A percentile compares a stretch with the other conserved stretches of the same genome.
phyloP scores from a whole-genome alignment of 1,140 invertebrate genomes.

The Zaprionus camerounensis region DNA sequence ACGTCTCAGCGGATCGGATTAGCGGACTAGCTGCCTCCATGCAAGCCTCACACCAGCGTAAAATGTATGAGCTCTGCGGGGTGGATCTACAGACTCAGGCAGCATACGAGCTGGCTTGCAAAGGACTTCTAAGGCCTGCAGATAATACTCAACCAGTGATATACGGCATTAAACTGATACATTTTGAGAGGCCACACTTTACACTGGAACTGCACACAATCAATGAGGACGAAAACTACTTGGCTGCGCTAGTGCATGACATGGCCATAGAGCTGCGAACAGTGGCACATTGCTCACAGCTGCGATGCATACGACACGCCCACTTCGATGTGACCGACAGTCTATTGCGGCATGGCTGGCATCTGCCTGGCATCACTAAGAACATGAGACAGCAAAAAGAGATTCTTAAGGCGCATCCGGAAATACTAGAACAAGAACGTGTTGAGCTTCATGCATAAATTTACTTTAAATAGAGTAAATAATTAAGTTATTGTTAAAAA shows the following conservation, averaged over 20 bases:
- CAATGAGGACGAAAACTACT: slow-evolving; percentile 91
- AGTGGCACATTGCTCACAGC: slow-evolving; percentile 90
- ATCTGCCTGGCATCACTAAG: slow-evolving; percentile 88
- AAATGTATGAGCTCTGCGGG: slow-evolving; percentile 91
- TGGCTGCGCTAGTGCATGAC: slow-evolving; percentile 91
- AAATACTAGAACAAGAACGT: slow-evolving; percentile 84
- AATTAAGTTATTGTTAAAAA: slow-evolving; percentile 9
- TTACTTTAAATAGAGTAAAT: background rate
- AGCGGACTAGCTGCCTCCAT: slow-evolving; percentile 90
- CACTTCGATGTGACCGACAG: slow-evolving; percentile 91
- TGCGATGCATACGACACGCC: slow-evolving; percentile 93
- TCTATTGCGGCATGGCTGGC: slow-evolving; percentile 93
- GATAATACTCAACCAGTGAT: slow-evolving; percentile 90
- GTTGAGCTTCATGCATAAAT: slow-evolving; percentile 56
- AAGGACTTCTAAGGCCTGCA: slow-evolving; percentile 91
- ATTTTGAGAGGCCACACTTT: slow-evolving; percentile 93
- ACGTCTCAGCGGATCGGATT: slow-evolving; percentile 87
- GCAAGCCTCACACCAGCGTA: slow-evolving; percentile 92
- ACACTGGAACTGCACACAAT: slow-evolving; percentile 95
- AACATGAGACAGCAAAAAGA: slow-evolving; percentile 88
- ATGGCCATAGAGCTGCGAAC: slow-evolving; percentile 91
- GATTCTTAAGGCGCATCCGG: slow-evolving; percentile 85
- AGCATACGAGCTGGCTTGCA: slow-evolving; percentile 93
- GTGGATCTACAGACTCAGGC: slow-evolving; percentile 93
- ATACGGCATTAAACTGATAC: slow-evolving; percentile 93